Conservation (phyloP, 2,113 vertebrate species). For the Menidia beryllina region DNA sequence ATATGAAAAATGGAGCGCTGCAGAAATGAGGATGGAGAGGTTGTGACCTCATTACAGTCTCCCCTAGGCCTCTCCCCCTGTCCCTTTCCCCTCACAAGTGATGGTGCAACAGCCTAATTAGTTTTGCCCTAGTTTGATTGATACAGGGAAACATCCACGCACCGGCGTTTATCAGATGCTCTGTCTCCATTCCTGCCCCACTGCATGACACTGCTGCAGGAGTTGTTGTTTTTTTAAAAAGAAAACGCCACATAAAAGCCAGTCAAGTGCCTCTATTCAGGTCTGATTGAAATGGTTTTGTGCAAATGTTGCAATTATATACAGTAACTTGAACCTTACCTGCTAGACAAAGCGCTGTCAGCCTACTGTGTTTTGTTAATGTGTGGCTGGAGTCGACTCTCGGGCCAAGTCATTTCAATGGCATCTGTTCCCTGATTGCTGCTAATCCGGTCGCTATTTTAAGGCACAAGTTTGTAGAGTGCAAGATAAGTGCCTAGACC, state of each 20-base stretch:
- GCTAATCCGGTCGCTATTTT: constrained; percentile 79
- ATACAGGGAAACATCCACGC: constrained; percentile 58
- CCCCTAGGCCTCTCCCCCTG: constrained; percentile 73
- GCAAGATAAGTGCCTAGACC: constrained; percentile 51
- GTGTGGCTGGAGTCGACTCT: constrained; percentile 61
- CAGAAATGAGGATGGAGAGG: constrained; percentile 61
- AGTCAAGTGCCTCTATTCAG: not conserved
- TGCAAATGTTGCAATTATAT: not conserved
- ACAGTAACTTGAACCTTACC: not conserved
- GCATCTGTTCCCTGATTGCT: constrained; percentile 72
- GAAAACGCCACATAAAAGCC: not conserved
- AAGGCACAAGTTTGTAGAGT: constrained; percentile 53
- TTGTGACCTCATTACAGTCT: constrained; percentile 78
- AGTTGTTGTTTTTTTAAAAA: not conserved
- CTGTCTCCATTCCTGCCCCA: constrained; percentile 4
- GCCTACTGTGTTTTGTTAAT: constrained; percentile 58
- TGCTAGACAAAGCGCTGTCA: constrained; percentile 32
- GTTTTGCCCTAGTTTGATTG: constrained; percentile 82
- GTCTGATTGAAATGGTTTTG: not conserved
- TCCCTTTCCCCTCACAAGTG: constrained; percentile 74
- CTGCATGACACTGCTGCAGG: not conserved
- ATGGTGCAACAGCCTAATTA: constrained; percentile 79
- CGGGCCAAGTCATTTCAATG: constrained; percentile 45
- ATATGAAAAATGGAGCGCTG: constrained; percentile 72
- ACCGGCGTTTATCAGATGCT: constrained; percentile 45